Conservation (phyloP, 2,888 invertebrate species). For the Drosophila neotestacea region DNA sequence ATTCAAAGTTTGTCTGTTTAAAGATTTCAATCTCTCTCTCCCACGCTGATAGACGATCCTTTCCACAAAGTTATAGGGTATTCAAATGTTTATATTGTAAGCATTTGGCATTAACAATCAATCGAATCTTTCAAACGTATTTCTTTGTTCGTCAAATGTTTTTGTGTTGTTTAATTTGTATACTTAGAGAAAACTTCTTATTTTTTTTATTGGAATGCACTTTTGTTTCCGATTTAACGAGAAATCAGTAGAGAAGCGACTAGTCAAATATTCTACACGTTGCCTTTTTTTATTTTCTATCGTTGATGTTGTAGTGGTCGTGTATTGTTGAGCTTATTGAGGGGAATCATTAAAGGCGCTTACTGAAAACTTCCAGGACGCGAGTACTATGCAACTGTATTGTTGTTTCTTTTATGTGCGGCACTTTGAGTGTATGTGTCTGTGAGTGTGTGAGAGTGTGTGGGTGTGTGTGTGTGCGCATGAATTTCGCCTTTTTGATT, state of each 20-base stretch:
- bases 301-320: constrained; percentile 5
- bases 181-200: too few species aligned
- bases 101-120: too few species aligned
- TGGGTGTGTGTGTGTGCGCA: constrained; percentile 6
- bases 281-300: constrained; percentile 8
- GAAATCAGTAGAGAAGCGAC: constrained; percentile 66
- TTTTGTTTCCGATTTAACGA: constrained; percentile 59
- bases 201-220: constrained; percentile 42
- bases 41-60: too few species aligned
- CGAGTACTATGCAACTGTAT: constrained; percentile 6
- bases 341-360: constrained; percentile 18
- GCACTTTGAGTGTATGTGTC: neutral
- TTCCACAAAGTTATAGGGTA: too few species aligned
- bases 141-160: too few species aligned
- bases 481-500: constrained; percentile 43
- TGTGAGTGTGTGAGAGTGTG: too few species aligned
- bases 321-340: constrained; percentile 13
- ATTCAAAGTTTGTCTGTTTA: too few species aligned
- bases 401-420: constrained; percentile 3
- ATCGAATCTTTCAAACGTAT: too few species aligned
- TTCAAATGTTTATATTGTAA: too few species aligned
- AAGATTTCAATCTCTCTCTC: too few species aligned
- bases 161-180: too few species aligned
- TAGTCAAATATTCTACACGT: constrained; percentile 56
- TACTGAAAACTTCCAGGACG: constrained; percentile 51